Evolutionary conservation across 2,888 invertebrate genomes (phyloP).

Genomic region (Agriotes lineatus): DNA sequence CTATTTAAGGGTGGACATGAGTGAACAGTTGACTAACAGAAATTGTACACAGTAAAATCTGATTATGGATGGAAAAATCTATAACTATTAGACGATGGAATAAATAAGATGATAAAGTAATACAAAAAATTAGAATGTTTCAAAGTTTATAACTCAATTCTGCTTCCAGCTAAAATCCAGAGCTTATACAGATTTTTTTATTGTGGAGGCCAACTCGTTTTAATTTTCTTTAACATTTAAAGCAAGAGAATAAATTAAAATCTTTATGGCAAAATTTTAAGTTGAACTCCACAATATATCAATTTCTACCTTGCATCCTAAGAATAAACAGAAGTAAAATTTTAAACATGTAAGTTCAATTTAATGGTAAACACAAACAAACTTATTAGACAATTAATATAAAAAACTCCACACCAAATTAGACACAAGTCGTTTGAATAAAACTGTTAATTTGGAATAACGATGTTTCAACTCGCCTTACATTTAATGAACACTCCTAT

Average conservation of each 20-base stretch:
- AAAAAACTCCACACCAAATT: background rate
- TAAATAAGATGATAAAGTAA: conserved; percentile 3
- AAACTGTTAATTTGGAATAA: background rate
- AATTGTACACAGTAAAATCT: no score
- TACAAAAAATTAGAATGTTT: conserved; percentile 18
- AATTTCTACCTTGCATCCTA: background rate
- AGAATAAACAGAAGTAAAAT: background rate
- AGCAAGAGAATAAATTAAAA: no score
- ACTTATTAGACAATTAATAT: background rate
- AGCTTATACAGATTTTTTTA: no score
- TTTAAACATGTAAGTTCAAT: background rate
- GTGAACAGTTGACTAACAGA: no score
- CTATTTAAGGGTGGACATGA: no score
- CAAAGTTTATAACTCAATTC: background rate
- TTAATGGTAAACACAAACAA: background rate
- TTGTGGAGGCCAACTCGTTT: background rate
- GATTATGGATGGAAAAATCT: no score
- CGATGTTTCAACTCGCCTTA: background rate
- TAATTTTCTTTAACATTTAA: no score
- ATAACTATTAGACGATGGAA: no score
- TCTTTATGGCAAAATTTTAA: no score
- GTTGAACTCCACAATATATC: no score
- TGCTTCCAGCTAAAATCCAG: no score
- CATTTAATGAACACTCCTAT: background rate
- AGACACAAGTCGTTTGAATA: background rate